phyloP scores from a whole-genome alignment of 1,140 invertebrate genomes.

The Lepidotrigona ventralis region DNA sequence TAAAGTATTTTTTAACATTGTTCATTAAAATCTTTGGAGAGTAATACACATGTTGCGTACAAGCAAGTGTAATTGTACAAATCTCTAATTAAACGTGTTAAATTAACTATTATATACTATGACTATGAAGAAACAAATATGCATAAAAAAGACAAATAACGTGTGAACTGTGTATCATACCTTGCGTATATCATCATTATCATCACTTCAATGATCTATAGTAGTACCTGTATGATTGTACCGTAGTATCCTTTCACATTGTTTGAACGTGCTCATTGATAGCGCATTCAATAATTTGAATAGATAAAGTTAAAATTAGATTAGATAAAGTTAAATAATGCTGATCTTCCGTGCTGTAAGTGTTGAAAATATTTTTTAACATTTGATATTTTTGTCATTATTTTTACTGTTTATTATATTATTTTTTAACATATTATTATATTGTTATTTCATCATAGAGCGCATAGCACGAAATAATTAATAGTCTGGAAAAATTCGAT shows the following conservation, averaged over 20 bases:
- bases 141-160: neutral
- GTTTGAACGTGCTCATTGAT: no score
- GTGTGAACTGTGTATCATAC: no score
- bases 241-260: neutral
- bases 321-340: no score
- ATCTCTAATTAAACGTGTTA: no score
- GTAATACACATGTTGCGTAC: neutral
- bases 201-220: neutral
- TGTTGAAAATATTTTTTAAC: no score
- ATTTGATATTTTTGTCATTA: neutral
- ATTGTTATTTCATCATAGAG: neutral
- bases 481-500: neutral
- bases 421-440: no score
- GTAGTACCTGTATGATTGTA: neutral
- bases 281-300: neutral
- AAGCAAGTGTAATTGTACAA: no score
- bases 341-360: no score
- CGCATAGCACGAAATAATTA: neutral
- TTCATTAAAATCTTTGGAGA: neutral
- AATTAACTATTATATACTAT: no score
- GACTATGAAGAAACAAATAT: no score
- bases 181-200: no score
- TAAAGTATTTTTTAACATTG: neutral
- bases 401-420: no score
- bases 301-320: neutral